Evolutionary conservation across 2,113 vertebrate genomes (phyloP), one percentile per base, ranked within the genome.

Genomic region (Vulpes vulpes): DNA sequence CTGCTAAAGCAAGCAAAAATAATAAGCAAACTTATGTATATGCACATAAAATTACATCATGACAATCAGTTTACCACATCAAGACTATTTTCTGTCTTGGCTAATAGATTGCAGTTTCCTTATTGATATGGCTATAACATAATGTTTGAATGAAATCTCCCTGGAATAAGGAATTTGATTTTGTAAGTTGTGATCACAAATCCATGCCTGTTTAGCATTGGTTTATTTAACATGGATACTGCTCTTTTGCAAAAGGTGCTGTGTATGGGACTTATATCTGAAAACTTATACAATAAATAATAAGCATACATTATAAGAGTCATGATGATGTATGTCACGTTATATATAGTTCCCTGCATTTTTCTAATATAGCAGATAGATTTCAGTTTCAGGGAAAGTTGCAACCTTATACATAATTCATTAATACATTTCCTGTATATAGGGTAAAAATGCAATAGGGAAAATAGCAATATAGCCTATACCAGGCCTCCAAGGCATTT

Each of bases 321-420:
- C 57, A 38, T 84, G 83, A 69, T 59, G 62, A 90, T 89, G 7
- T 80, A 7, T 19, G 3, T 78, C 51, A 81, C 32, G 59, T 80
- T 43, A 83, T 86, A 67, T 64, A 82, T 25, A 81, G 20, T 76
- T 76, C 78, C 32, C n/a, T n/a, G 27, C 11, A 43, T 32, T 83
- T 67, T 49, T 25, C 4, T 79, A 84, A 78, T 90, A 86, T 4
- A 65, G 32, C 57, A 15, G 17, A 38, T 23, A 32, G 49, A 90
- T 94, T 93, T 96, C 30, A 76, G 16, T 94, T 93, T 94, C 38
- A 81, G 59, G 71, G 30, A n/a, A 90, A 89, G 17, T 76, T 91
- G 51, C 27, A 84, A 95, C 5, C 5, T 81, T 92, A 92, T 69
- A 71, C 15, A 89, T 3, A 92, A 90, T 94, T 82, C 59, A 69